Evolutionary conservation across 1,140 invertebrate genomes (phyloP).

Genomic region (Cheumatopsyche charites): DNA sequence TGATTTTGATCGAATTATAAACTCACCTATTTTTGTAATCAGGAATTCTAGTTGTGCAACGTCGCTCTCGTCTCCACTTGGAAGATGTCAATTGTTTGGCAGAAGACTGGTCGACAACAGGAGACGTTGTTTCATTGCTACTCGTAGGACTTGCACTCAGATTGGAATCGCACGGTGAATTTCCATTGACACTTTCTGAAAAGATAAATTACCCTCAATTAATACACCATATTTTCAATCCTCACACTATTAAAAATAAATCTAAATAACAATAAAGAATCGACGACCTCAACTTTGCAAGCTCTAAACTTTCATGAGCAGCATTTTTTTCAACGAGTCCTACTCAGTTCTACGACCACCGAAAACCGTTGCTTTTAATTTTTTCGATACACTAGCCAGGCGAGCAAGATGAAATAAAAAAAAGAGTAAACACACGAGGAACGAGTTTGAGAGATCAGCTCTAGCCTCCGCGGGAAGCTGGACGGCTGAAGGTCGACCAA

Average conservation of each 20-base stretch:
- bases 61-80: constrained; percentile 69
- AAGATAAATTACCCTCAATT: too few relatives aligned
- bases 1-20: too few relatives aligned
- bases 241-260: too few relatives aligned
- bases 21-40: constrained; percentile 61
- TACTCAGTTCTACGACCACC: too few relatives aligned
- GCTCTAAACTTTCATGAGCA: too few relatives aligned
- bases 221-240: too few relatives aligned
- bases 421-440: constrained; percentile 23
- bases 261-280: too few relatives aligned
- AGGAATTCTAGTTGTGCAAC: constrained; percentile 56
- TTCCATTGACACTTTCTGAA: constrained; percentile 59
- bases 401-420: constrained; percentile 1
- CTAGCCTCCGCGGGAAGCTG: constrained; percentile 9
- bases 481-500: constrained; percentile 42
- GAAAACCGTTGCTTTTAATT: too few relatives aligned
- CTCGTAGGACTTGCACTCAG: constrained; percentile 27
- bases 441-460: constrained; percentile 14
- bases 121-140: constrained; percentile 30
- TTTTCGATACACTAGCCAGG: constrained; percentile 3
- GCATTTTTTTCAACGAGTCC: too few relatives aligned
- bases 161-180: constrained; percentile 58
- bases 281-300: too few relatives aligned
- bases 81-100: constrained; percentile 67
- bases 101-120: constrained; percentile 52